These are phyloP conservation scores for Beroe forskalii DNA, from an alignment of 37 sponge, comb jelly and placozoan species.

Conservation along the genomic window DNA sequence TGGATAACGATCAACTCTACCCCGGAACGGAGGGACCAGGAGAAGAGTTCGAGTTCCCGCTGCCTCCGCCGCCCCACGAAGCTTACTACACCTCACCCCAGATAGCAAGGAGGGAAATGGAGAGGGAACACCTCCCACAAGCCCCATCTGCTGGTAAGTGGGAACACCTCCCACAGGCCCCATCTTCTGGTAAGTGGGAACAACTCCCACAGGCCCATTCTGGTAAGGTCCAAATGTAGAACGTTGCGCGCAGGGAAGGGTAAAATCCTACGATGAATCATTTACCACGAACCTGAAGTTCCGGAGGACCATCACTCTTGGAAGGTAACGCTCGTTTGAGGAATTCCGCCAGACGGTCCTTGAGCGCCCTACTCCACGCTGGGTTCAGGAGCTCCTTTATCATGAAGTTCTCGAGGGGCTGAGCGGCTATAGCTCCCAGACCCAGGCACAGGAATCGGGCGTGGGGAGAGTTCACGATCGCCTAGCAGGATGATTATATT, in stretches of 20 bases:
- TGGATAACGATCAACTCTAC: too few relatives aligned
- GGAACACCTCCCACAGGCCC: neutral
- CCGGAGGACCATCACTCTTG: neutral
- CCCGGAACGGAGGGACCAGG: too few relatives aligned
- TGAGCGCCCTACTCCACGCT: neutral
- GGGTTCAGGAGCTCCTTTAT: conserved; percentile 57
- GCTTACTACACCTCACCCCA: conserved; percentile 63
- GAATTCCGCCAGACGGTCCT: neutral
- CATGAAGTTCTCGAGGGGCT: conserved; percentile 63
- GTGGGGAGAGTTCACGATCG: conserved; percentile 30
- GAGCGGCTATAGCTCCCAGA: neutral
- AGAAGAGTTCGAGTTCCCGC: conserved; percentile 15
- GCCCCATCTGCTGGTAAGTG: conserved; percentile 4
- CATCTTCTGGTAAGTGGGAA: neutral
- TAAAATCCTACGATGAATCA: too few relatives aligned
- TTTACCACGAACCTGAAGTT: neutral
- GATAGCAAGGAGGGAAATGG: conserved; percentile 49
- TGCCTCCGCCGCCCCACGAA: conserved; percentile 36
- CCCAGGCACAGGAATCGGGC: conserved; percentile 57
- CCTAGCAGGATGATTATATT: neutral
- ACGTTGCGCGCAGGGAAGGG: too few relatives aligned
- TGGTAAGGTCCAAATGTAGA: too few relatives aligned
- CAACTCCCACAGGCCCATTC: neutral
- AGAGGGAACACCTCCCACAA: neutral
- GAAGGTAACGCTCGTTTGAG: neutral